Base-by-base conservation (phyloP, 2,888 invertebrate species). In the Caenorhabditis angaria region DNA sequence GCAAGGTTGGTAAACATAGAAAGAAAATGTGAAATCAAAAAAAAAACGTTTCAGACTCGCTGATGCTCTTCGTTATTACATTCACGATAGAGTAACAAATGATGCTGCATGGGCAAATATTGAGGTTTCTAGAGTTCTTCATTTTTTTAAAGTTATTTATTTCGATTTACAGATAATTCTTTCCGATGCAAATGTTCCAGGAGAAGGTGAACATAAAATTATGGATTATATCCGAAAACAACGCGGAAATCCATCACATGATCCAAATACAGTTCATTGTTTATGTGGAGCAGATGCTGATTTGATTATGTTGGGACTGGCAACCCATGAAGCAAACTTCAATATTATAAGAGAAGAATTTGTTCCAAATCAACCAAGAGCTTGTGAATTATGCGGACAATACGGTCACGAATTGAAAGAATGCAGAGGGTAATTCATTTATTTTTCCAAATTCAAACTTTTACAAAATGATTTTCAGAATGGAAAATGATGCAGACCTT, bases 131-230 rank as follows among this genome's bases (percentile, higher is more conserved):
- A 22, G 10, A 10, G 29, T 22, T 53, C 32, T 12, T 18, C 6
- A 54, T 2, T 2, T 2, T 50, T 3, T 27, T 25, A 4, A 35
- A 50, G 41, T 48, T 51, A 57, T 22, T 29, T n/a, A 22, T 20
- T 48, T 18, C n/a, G 20, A 48, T 35, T 70, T 80, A 20, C 61
- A 86, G 83, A 89, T 91, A 29, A 94, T 99, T 84, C 90, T 99
- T n/a, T 97, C 97, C 1, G 99, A 99, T 89, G 97, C 99, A 0
- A 99, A 97, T 89, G 96, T 94, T 5, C 96, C 96, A 0, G 96
- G 96, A 6, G 96, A 96, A 89, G 96, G 99, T 0, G 99, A 99
- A 89, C 99, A 99, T 88, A 99, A 99, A 90, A 97, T 99, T 82
- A 99, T 99, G 97, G 97, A 99, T 89, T 99, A 92, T 88, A 95